A percentile compares a stretch with the other conserved stretches of the same genome.
Evolutionary conservation across 2,888 invertebrate genomes (phyloP).

Genomic region (Parelbella ahira): DNA sequence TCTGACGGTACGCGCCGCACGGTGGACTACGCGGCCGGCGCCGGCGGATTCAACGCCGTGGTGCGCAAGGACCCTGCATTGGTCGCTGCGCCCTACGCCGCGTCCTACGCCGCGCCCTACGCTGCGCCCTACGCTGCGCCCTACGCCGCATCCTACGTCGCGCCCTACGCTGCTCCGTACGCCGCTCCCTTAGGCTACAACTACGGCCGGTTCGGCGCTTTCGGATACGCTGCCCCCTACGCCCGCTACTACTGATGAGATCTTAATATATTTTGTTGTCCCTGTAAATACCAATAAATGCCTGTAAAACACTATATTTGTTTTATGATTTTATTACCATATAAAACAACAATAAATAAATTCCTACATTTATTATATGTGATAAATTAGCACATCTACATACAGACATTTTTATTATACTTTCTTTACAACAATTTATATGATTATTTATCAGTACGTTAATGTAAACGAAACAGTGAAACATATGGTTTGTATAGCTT

Average conservation of each 20-base stretch:
- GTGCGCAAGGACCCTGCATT: constrained; percentile 57
- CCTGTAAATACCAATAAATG: constrained; percentile 38
- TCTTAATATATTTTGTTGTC: constrained; percentile 2
- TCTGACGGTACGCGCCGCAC: constrained; percentile 6
- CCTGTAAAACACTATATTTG: no score
- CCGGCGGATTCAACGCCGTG: constrained; percentile 20
- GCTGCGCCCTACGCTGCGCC: constrained; percentile 33
- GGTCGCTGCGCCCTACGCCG: constrained; percentile 39
- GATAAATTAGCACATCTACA: no score
- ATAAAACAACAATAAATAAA: no score
- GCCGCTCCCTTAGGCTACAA: constrained; percentile 44
- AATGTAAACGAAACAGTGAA: no score
- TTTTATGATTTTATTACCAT: no score
- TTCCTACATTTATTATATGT: no score
- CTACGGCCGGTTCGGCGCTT: constrained; percentile 18
- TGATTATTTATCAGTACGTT: no score
- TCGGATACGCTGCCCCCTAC: constrained; percentile 5
- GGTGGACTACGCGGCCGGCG: constrained; percentile 22
- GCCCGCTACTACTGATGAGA: constrained; percentile 25
- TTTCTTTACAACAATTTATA: no score
- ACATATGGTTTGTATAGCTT: no score
- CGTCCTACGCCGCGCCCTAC: constrained; percentile 47
- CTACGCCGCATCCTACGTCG: no score
- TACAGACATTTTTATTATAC: no score
- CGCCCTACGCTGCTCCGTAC: not conserved